These are phyloP conservation scores for Uromys caudimaculatus DNA, from an alignment of 2,797 vertebrate species.

Conservation along the genomic window DNA sequence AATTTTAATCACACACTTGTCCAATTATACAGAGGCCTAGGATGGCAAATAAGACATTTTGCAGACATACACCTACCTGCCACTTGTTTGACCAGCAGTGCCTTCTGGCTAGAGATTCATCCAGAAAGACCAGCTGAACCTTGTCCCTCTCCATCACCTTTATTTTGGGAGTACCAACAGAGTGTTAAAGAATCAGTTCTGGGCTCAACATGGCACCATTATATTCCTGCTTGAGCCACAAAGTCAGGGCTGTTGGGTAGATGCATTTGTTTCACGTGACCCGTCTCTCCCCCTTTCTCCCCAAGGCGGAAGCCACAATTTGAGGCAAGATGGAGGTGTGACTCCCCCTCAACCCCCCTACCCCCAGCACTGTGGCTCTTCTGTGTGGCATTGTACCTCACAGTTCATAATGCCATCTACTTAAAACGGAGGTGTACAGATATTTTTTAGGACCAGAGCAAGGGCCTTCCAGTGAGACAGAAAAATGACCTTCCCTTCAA, in stretches of 20 bases:
- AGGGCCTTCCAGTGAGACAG: constrained; percentile 63
- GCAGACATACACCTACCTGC: not conserved
- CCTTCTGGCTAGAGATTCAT: constrained; percentile 22
- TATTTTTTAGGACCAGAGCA: constrained; percentile 44
- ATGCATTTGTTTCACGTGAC: not conserved
- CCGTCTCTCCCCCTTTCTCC: not conserved
- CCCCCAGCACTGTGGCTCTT: not conserved
- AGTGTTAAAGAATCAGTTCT: not conserved
- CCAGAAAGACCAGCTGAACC: not conserved
- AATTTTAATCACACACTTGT: not conserved
- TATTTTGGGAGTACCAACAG: not conserved
- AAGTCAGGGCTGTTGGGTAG: too few species aligned
- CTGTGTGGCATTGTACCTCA: not conserved
- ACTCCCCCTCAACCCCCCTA: too few species aligned
- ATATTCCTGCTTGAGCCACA: not conserved
- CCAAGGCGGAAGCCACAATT: not conserved
- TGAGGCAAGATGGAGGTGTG: not conserved
- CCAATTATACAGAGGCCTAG: not conserved
- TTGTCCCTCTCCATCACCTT: not conserved
- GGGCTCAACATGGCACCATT: not conserved
- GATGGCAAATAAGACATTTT: not conserved
- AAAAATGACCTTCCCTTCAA: constrained; percentile 81
- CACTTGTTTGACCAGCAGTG: not conserved
- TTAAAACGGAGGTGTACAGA: constrained; percentile 10
- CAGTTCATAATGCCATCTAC: constrained; percentile 1